phyloP scores from a whole-genome alignment of 2,797 vertebrate genomes.

The Poecilia picta region DNA sequence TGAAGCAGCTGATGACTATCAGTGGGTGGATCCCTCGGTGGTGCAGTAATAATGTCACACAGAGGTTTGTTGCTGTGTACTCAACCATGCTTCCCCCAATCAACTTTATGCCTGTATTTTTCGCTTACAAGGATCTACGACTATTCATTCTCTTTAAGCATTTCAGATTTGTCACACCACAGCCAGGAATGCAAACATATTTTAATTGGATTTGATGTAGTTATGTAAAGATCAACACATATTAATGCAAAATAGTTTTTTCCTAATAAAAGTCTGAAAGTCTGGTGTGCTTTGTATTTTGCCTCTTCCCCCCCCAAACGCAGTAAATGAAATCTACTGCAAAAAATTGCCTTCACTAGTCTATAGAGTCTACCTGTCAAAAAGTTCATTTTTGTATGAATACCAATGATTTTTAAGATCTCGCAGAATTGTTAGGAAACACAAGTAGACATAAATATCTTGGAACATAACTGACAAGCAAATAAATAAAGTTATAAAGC shows the following conservation, averaged over 20 bases:
- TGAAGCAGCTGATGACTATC: slow-evolving; percentile 71
- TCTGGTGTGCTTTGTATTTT: neutral
- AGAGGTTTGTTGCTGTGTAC: slow-evolving; percentile 20
- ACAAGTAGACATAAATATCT: neutral
- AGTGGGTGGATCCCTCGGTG: slow-evolving; percentile 64
- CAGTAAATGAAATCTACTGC: neutral
- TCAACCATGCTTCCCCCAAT: slow-evolving; percentile 22
- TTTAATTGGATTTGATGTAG: neutral
- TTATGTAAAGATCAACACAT: neutral
- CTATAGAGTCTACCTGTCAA: neutral
- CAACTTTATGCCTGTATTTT: neutral
- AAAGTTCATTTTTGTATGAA: neutral
- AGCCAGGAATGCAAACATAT: neutral
- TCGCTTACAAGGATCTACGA: neutral
- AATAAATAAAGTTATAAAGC: neutral
- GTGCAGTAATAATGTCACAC: slow-evolving; percentile 72
- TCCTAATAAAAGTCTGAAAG: neutral
- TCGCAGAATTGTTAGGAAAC: neutral
- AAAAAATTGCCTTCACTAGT: neutral
- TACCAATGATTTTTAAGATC: neutral
- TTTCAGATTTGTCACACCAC: neutral
- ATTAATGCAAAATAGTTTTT: neutral
- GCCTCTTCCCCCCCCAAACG: neutral
- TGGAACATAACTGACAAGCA: neutral
- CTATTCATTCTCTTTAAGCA: neutral